These are phyloP conservation scores for Xanthia togata DNA, from an alignment of 2,888 invertebrate genomes.

Conservation along the genomic window DNA sequence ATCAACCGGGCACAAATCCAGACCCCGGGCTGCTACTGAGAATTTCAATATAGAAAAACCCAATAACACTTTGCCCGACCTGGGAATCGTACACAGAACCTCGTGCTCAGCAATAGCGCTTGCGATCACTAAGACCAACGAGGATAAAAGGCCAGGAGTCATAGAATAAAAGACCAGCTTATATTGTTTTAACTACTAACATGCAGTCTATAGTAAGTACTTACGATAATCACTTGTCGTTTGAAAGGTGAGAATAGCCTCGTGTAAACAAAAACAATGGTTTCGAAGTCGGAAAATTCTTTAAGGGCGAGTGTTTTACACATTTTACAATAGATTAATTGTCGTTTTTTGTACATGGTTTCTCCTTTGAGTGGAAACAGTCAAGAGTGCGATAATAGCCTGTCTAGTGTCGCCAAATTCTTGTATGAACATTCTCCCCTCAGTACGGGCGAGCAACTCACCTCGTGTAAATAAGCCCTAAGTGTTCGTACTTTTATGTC, in stretches of 20 bases:
- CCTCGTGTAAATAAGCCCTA: slow-evolving; percentile 5
- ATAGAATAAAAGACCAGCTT: neutral
- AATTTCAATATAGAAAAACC: too few species aligned
- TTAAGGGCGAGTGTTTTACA: neutral
- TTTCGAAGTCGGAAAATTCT: neutral
- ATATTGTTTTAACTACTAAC: neutral
- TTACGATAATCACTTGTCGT: neutral
- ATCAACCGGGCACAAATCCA: too few species aligned
- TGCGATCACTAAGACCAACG: too few species aligned
- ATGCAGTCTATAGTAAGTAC: neutral
- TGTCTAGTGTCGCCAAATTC: neutral
- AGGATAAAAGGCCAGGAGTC: too few species aligned
- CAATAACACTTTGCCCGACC: too few species aligned
- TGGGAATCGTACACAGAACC: too few species aligned
- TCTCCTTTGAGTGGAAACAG: neutral
- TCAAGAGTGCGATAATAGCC: neutral
- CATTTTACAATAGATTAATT: neutral
- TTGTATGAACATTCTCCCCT: neutral
- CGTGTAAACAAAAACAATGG: neutral
- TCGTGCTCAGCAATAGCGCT: too few species aligned
- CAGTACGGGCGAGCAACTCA: neutral
- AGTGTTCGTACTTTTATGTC: neutral
- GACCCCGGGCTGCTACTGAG: too few species aligned
- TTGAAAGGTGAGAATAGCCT: neutral
- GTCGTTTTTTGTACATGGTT: neutral